phyloP scores from a whole-genome alignment of 2,113 vertebrate genomes.

The Tretioscincus oriximinensis region DNA sequence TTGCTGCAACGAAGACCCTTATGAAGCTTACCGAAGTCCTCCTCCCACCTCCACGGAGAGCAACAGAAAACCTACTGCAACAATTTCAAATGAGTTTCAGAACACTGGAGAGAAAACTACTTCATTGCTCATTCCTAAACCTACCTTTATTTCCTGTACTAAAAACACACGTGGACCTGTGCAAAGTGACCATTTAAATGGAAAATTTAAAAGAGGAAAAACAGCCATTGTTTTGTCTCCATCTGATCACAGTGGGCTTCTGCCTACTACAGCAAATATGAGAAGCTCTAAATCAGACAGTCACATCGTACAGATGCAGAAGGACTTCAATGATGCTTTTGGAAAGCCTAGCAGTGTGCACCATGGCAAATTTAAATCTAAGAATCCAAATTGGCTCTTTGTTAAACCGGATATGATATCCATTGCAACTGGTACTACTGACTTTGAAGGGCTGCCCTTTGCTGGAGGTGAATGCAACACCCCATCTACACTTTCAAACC shows the following conservation, averaged over 20 bases:
- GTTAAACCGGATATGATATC: neutral
- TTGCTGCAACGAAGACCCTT: conserved; percentile 15
- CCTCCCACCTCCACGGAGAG: neutral
- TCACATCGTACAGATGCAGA: neutral
- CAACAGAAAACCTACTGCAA: conserved; percentile 2
- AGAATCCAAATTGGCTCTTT: neutral
- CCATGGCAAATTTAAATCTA: neutral
- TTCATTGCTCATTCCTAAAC: conserved; percentile 1
- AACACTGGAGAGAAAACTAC: neutral
- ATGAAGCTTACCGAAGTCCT: neutral
- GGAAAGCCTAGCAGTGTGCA: neutral
- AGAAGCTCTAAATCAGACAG: conserved; percentile 22
- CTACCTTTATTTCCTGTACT: conserved; percentile 9
- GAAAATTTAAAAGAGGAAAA: conserved; percentile 17
- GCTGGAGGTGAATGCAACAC: neutral
- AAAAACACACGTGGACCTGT: conserved; percentile 10
- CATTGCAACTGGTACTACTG: neutral
- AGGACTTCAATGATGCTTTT: neutral
- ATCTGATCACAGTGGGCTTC: neutral
- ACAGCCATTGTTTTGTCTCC: conserved; percentile 6
- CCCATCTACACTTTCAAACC: neutral
- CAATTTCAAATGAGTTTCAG: neutral
- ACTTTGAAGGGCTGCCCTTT: neutral
- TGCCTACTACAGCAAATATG: conserved; percentile 10
- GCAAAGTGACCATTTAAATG: neutral